Percentiles rank a stretch among this genome's conserved stretches.
Conservation (phyloP, 2,888 invertebrate genomes). For the Meliscaeva auricollis region DNA sequence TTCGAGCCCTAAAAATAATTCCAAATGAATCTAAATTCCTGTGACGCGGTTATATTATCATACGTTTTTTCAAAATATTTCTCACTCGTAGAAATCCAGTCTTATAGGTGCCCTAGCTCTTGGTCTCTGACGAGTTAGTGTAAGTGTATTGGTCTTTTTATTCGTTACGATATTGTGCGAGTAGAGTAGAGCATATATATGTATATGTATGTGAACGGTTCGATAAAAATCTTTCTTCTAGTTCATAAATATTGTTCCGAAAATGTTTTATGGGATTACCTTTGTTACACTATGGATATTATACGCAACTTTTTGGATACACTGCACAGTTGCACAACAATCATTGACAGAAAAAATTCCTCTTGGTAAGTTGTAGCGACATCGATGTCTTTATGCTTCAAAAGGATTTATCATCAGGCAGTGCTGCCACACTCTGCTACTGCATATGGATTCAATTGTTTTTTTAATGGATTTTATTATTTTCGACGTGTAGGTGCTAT, state of each 20-base stretch:
- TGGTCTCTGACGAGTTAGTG: conserved; percentile 61
- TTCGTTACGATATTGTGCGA: conserved; percentile 15
- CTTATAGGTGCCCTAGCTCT: conserved; percentile 55
- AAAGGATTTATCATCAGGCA: conserved; percentile 10
- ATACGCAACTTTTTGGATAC: conserved; percentile 80
- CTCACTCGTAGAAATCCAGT: conserved; percentile 48
- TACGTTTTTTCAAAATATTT: conserved; percentile 54
- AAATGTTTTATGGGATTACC: conserved; percentile 81
- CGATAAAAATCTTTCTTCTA: conserved; percentile 42
- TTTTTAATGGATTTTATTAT: conserved; percentile 37
- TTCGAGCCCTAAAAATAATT: conserved; percentile 48
- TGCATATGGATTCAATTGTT: conserved; percentile 12
- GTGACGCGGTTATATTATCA: conserved; percentile 44
- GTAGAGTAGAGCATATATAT: not conserved
- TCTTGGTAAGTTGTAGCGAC: conserved; percentile 81
- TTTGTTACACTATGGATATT: conserved; percentile 82
- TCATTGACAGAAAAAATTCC: conserved; percentile 84
- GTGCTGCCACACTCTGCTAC: not conserved
- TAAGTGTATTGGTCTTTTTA: conserved; percentile 51
- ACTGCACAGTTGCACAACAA: conserved; percentile 81
- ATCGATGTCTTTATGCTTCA: not conserved
- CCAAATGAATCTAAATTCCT: conserved; percentile 55
- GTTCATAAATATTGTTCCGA: conserved; percentile 67
- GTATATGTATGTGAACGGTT: conserved; percentile 27
- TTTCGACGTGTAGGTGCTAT: conserved; percentile 89